These are phyloP conservation scores for Telenomus remus DNA, from an alignment of 1,140 invertebrate species.

Conservation along the genomic window DNA sequence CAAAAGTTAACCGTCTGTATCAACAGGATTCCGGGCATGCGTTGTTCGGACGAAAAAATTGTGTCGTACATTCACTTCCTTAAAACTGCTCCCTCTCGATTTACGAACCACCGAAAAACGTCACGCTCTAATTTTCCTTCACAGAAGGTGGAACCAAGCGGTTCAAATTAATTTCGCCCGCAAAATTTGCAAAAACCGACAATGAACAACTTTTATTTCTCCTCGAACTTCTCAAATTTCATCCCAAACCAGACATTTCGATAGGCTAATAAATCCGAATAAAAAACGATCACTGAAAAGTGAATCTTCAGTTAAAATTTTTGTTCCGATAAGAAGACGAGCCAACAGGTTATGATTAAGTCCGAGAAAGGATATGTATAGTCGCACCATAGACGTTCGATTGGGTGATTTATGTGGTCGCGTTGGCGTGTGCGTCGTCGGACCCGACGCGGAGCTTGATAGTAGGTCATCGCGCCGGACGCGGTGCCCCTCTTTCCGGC, in stretches of 20 bases:
- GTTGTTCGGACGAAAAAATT: constrained; percentile 1
- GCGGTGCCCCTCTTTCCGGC: constrained; percentile 68
- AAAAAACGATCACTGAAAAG: constrained; percentile 4
- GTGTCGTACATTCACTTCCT: constrained; percentile 21
- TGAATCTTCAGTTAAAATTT: constrained; percentile 17
- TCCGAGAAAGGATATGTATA: not conserved
- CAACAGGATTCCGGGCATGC: not conserved
- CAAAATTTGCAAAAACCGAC: no score
- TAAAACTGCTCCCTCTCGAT: constrained; percentile 8
- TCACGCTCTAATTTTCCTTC: constrained; percentile 18
- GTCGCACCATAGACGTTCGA: constrained; percentile 29
- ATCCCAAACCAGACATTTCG: not conserved
- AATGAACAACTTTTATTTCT: no score
- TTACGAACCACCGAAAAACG: constrained; percentile 10
- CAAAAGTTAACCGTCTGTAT: constrained; percentile 29
- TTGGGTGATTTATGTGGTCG: constrained; percentile 31
- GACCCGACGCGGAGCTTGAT: constrained; percentile 66
- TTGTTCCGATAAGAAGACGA: constrained; percentile 12
- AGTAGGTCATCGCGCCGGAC: constrained; percentile 75
- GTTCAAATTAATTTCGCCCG: no score
- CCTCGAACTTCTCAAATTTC: not conserved
- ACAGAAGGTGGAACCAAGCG: not conserved
- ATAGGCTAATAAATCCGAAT: no score
- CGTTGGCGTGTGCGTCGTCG: constrained; percentile 23
- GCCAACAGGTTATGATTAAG: constrained; percentile 27